A percentile compares a stretch with the other conserved stretches of the same genome.
phyloP scores from a whole-genome alignment of 2,797 vertebrate genomes.

The Fratercula arctica region DNA sequence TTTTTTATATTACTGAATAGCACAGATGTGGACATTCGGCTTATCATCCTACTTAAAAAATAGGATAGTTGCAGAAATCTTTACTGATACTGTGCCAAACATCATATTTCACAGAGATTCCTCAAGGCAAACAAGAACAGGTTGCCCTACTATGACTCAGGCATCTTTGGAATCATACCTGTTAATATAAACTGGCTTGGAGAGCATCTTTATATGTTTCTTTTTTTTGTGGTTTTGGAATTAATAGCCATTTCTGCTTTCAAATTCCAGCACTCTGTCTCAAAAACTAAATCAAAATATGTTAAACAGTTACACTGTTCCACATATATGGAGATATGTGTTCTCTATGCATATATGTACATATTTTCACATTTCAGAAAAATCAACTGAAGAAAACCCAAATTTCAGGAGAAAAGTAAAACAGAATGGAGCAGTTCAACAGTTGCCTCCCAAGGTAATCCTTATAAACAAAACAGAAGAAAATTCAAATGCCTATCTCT shows the following conservation, averaged over 20 bases:
- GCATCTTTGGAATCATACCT: slow-evolving; percentile 4
- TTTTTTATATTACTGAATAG: neutral
- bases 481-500: neutral
- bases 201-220: neutral
- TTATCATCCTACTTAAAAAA: neutral
- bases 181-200: neutral
- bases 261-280: neutral
- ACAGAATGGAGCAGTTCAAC: neutral
- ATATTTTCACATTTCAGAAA: neutral
- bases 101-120: neutral
- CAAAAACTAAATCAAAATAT: neutral
- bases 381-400: neutral
- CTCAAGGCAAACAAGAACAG: slow-evolving; percentile 9
- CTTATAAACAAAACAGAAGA: neutral
- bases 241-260: neutral
- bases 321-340: neutral
- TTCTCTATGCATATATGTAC: neutral
- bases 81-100: neutral
- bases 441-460: neutral
- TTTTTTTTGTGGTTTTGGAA: neutral
- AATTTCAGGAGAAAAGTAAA: neutral
- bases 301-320: neutral
- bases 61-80: neutral
- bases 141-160: neutral
- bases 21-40: neutral